A percentile compares a stretch with the other conserved stretches of the same genome.
These are phyloP conservation scores for Bombus balteatus DNA, from an alignment of 1,140 invertebrate species.

Conservation along the genomic window DNA sequence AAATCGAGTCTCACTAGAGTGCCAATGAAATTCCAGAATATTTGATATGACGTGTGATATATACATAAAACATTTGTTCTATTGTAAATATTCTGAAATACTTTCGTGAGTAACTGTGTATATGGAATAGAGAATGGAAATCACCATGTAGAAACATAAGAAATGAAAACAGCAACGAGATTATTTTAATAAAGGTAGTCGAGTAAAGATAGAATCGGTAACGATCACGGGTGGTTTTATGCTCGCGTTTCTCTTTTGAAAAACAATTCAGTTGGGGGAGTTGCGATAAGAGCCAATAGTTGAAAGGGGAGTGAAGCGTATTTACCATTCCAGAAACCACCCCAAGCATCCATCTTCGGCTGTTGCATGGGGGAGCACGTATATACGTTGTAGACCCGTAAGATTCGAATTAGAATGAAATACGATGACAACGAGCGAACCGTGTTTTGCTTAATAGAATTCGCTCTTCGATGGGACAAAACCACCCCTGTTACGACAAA, in stretches of 20 bases:
- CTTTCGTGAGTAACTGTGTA: too few relatives aligned
- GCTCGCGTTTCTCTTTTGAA: constrained; percentile 43
- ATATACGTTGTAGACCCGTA: constrained; percentile 19
- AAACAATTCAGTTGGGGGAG: constrained; percentile 54
- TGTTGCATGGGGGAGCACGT: constrained; percentile 36
- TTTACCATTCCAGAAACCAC: constrained; percentile 65
- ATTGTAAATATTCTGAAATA: too few relatives aligned
- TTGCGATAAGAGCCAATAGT: constrained; percentile 61
- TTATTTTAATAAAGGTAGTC: constrained; percentile 3
- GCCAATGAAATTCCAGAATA: too few relatives aligned
- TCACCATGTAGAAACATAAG: neutral
- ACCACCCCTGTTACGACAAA: neutral
- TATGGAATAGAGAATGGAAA: neutral
- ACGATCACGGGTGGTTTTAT: constrained; percentile 55
- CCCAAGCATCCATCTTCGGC: constrained; percentile 56
- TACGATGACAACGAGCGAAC: constrained; percentile 50
- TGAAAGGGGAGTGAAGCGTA: constrained; percentile 53
- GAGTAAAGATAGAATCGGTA: constrained; percentile 35
- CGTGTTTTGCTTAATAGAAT: constrained; percentile 7
- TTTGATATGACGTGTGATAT: too few relatives aligned
- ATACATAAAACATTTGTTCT: too few relatives aligned
- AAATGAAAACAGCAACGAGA: neutral
- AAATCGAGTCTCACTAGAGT: too few relatives aligned
- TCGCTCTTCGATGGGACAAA: constrained; percentile 21
- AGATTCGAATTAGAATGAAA: constrained; percentile 64